Evolutionary conservation across 2,888 invertebrate genomes (phyloP), one percentile per base, ranked within the genome.

Genomic region (Ornithoptera alexandrae): DNA sequence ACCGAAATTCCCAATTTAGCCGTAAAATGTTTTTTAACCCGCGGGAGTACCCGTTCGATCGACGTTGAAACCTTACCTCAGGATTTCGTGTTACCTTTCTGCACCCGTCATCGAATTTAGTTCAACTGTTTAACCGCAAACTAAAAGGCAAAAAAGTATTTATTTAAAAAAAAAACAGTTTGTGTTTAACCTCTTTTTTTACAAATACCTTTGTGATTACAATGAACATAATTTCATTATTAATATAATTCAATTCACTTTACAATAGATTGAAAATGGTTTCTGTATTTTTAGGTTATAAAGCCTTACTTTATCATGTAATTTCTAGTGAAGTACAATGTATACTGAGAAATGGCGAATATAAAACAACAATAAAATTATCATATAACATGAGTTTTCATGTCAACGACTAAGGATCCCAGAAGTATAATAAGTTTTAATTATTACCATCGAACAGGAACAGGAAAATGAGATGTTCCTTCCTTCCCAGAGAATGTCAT

Each of bases 291-390:
- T 66, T 66, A 50, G 50, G 59, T 15, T 3, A 50, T n/a, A 24
- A 50, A 50, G 8, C 8, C 12, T 58, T 30, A 8, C 22, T 60
- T 66, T 30, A 60, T 60, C 50, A 30, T 60, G 60, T 50, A 59
- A 50, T 66, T 60, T 46, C 66, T 60, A 50, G 58, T 50, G 50
- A 60, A 66, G 46, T 59, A 59, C 59, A 65, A 46, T 60, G 46
- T 60, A 66, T 30, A 60, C 6, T 60, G 46, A 10, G 18, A 12
- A 53, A 4, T 30, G 5, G 3, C 50, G 60, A 59, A 66, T 53
- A 50, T 60, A 46, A 66, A 66, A 60, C 60, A 66, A 60, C 66
- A 59, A 60, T 66, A 66, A 66, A 66, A 66, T 66, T 66, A 66
- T 50, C 66, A 50, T 59, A 66, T 20, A 66, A 60, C 60, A 66